Percentiles rank a stretch among this genome's conserved stretches.
phyloP scores from a whole-genome alignment of 2,797 vertebrate species.

The Pantherophis vulpinus region DNA sequence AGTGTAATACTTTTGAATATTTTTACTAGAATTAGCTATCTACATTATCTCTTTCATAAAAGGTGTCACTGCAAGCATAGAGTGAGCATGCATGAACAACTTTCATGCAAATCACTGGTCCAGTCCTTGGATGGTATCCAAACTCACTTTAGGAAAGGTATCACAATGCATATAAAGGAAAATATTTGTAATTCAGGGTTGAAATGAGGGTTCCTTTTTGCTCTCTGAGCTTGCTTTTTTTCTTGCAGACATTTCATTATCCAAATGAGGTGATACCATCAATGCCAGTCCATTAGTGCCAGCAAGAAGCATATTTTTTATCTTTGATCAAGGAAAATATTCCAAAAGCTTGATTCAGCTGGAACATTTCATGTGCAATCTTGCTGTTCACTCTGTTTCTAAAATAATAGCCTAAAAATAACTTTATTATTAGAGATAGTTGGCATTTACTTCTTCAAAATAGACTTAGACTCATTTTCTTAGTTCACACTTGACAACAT shows the following conservation, averaged over 20 bases:
- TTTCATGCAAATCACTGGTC: not conserved
- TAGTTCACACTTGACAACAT: not conserved
- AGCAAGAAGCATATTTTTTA: not conserved
- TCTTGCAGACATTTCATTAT: not conserved
- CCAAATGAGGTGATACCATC: not conserved
- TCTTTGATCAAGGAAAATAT: not conserved
- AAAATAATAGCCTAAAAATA: not conserved
- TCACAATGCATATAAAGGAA: not conserved
- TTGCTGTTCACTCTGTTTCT: not conserved
- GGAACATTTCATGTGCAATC: not conserved
- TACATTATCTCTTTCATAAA: not conserved
- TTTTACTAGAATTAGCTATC: not conserved
- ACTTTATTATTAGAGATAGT: not conserved
- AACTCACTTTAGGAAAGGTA: not conserved
- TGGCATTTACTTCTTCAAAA: not conserved
- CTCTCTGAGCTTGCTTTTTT: not conserved
- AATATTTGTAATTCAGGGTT: not conserved
- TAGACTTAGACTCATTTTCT: not conserved
- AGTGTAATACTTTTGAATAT: not conserved
- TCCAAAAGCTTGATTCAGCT: not conserved
- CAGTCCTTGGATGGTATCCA: not conserved
- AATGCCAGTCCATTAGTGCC: not conserved
- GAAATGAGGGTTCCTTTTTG: not conserved
- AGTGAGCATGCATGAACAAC: not conserved
- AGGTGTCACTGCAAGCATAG: not conserved